These are phyloP conservation scores for Rousettus madagascariensis DNA, from an alignment of 2,797 vertebrate genomes.

Conservation along the genomic window DNA sequence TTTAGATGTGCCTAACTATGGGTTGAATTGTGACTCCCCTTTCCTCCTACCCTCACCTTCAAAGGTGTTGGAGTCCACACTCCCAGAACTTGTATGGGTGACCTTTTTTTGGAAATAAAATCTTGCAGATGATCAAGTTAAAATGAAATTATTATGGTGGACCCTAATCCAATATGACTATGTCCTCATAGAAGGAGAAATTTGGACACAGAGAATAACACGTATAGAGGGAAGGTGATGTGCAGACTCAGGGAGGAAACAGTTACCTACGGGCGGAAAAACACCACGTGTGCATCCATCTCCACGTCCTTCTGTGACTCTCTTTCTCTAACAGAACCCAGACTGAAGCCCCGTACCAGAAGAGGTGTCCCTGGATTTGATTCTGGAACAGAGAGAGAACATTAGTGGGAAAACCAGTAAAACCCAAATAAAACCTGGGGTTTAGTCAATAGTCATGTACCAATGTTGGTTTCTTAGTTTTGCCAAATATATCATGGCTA, in stretches of 20 bases:
- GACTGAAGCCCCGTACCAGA: background rate
- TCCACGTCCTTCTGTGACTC: background rate
- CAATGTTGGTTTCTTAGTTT: background rate
- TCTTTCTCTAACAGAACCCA: background rate
- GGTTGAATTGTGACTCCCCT: background rate
- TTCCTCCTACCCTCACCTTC: fast-evolving
- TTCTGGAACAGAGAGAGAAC: background rate
- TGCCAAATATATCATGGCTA: background rate
- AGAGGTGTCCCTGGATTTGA: background rate
- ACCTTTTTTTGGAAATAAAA: background rate
- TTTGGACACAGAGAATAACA: background rate
- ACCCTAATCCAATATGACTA: background rate
- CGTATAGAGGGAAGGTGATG: background rate
- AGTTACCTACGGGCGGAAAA: background rate
- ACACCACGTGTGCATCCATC: background rate
- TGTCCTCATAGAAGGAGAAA: background rate
- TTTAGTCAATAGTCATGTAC: background rate
- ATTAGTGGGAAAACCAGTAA: background rate
- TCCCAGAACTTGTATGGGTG: background rate
- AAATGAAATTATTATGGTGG: background rate
- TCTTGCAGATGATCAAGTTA: background rate
- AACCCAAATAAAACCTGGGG: background rate
- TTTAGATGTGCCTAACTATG: background rate
- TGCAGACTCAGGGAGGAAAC: background rate
- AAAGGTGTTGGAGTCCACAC: background rate